Conservation (phyloP, 2,888 invertebrate genomes). For the Oegoconia quadripuncta region DNA sequence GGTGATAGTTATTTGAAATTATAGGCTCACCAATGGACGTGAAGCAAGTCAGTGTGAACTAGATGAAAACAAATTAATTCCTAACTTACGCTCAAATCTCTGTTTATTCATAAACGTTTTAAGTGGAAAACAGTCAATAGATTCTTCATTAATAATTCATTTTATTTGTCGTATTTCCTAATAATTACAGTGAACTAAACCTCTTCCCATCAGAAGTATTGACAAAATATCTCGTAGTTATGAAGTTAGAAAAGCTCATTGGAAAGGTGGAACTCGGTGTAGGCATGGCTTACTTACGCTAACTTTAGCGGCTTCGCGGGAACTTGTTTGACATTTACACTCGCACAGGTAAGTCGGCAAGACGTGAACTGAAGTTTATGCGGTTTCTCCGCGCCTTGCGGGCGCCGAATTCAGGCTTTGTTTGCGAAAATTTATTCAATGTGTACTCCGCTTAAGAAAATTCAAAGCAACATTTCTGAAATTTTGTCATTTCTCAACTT, state of each 20-base stretch:
- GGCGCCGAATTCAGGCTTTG: conserved; percentile 1
- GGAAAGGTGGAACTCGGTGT: conserved; percentile 5
- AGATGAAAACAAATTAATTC: conserved; percentile 22
- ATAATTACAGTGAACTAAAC: conserved; percentile 39
- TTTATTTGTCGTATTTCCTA: conserved; percentile 65
- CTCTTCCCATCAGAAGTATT: conserved; percentile 29
- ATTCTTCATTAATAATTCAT: conserved; percentile 43
- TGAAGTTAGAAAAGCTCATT: conserved; percentile 7
- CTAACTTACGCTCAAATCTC: conserved; percentile 17
- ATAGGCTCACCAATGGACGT: too few species aligned
- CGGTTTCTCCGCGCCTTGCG: conserved; percentile 5
- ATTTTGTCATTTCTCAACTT: background rate
- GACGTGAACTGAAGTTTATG: conserved; percentile 13
- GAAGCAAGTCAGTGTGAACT: conserved; percentile 11
- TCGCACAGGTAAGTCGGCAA: conserved; percentile 20
- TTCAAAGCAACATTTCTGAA: background rate
- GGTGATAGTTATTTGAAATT: too few species aligned
- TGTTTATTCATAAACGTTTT: conserved; percentile 24
- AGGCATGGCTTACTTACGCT: conserved; percentile 17
- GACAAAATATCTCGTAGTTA: background rate
- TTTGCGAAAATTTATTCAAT: conserved; percentile 9
- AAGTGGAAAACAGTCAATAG: conserved; percentile 65
- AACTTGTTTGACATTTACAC: conserved; percentile 36
- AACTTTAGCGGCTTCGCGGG: conserved; percentile 23
- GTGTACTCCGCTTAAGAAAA: conserved; percentile 5